Evolutionary conservation across 2,888 invertebrate genomes (phyloP), one percentile per base, ranked within the genome.

Genomic region (Aleiodes leptofemur): DNA sequence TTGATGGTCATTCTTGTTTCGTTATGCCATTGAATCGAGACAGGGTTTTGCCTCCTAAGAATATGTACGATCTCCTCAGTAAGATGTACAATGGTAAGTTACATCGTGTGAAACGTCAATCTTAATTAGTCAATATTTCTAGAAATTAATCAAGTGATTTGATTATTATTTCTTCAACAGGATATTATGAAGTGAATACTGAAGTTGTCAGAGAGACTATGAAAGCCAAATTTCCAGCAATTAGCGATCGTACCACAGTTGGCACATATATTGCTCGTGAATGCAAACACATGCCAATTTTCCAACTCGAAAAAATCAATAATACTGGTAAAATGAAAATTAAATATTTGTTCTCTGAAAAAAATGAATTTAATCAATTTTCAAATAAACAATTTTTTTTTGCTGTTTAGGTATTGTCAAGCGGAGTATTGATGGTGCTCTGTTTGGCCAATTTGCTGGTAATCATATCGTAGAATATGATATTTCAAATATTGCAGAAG

Each of bases 1-100:
- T 92, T 14, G 93, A 93, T 76, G 92, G 92, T 51, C 90, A 91
- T 71, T 94, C 96, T 38, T 98, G 98, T 91, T 98, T 97, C 90
- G 93, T 97, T 16, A 96, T 97, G 96, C 95, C 96, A 0, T 90
- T 98, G 86, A 95, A 98, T 90, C 93, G 95, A 43, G 92, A 92
- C 48, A 90, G 93, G 74, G 95, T 97, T 78, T 90, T 96, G 84
- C 94, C 95, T 55, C 98, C 98, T 4, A 93, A 92, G 81, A 95
- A 94, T 83, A 92, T 96, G 87, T 92, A 92, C 82, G 97, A 97
- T 91, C 92, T 95, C 14, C 91, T 97, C 79, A 91, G 92, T 80
- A 96, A 96, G 90, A 95, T 96, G 93, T 93, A 93, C 89, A 92
- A 93, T 79, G 94, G 92, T 90, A 84, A 84, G 82, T 68, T 61